Percentiles rank a stretch among this genome's conserved stretches.
Evolutionary conservation across 2,797 vertebrate genomes (phyloP).

Genomic region (Halcyon badia): DNA sequence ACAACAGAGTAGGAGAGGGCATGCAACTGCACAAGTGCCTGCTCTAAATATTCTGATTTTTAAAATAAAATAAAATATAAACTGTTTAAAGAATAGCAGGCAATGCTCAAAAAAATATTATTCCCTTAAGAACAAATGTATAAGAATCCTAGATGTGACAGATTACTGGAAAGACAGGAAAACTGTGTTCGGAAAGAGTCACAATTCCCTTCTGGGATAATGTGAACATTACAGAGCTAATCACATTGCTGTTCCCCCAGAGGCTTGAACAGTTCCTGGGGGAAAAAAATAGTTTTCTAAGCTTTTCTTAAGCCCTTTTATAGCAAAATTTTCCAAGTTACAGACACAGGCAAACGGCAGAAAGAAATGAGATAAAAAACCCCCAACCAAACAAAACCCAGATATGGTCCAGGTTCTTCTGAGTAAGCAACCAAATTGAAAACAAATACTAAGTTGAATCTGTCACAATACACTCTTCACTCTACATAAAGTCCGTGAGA

Average conservation of each 20-base stretch:
- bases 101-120: not conserved
- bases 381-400: not conserved
- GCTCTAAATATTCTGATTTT: not conserved
- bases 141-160: not conserved
- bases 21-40: not conserved
- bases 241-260: not conserved
- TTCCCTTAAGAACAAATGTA: not conserved
- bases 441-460: not conserved
- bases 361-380: not conserved
- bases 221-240: not conserved
- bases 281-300: not conserved
- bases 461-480: not conserved
- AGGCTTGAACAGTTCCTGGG: not conserved
- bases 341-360: not conserved
- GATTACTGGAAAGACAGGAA: not conserved
- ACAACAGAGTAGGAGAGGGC: not conserved
- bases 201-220: not conserved
- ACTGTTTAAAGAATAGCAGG: not conserved
- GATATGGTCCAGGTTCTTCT: not conserved
- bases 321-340: not conserved
- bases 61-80: not conserved
- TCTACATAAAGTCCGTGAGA: not conserved
- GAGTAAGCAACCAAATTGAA: not conserved
- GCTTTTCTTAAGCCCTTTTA: not conserved
- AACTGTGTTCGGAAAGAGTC: not conserved